Base-by-base conservation (phyloP, 1,140 invertebrate genomes). In the Antheraea pernyi region DNA sequence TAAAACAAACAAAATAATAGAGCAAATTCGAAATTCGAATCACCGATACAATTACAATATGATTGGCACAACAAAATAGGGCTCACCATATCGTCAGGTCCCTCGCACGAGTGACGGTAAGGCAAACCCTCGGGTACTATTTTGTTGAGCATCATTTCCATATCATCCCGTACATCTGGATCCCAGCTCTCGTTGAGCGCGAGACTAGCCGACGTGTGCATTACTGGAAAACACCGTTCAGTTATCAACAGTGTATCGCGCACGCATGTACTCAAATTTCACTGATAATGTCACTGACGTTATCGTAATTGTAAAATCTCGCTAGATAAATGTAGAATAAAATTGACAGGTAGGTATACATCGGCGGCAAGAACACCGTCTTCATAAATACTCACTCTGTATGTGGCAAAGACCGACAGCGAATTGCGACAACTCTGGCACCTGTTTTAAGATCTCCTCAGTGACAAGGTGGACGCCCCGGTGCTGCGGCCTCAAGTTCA, bases 141-240 rank as follows among this genome's bases (percentile, higher is more conserved):
- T 96, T 98, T 98, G 93, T 99, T 98, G 89, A 99, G 94, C 97
- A 99, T 99, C 97, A 98, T 99, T 94, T 99, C 98, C 97, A 99
- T 98, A 88, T 99, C 98, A 88, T 98, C 97, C 93, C 97, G 95
- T 64, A 98, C 98, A 94, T 98, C 97, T 77, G 98, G 97, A 94
- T 99, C 98, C 98, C 98, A 99, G 93, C 98, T 99, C 94, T 99
- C 98, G 93, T 99, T 99, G 88, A 99, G 94, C 76, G 98, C 97
- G 89, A 99, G 94, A 95, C 98, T 99, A 85, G 98, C 98, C 85
- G 98, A 99, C 83, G 98, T 99, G 93, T 99, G 98, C 93, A 99
- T 96, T 93, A 99, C 98, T 99, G 94, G 39, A 74, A 96, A 97
- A 80, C 77, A 84, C 88, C 73, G 70, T 79, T 63, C 76, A 75